Evolutionary conservation across 2,888 invertebrate genomes (phyloP), one percentile per base, ranked within the genome.

Genomic region (Gymnosoma rotundatum): DNA sequence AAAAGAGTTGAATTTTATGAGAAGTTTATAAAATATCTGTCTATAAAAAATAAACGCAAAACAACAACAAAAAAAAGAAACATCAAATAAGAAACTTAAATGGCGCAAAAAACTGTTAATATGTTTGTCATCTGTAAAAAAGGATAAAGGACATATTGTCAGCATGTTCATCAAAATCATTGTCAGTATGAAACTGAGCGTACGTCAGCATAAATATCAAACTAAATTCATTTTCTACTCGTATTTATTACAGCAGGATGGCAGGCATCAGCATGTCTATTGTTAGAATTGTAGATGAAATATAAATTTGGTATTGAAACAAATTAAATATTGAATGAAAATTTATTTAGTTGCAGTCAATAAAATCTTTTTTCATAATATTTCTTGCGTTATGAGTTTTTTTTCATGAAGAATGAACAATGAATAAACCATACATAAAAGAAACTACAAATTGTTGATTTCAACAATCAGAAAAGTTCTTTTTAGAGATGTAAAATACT

Each of bases 151-250:
- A 50, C 64, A 50, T 20, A 58, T 52, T 66, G 72, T 20, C 72
- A 72, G 48, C 48, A 32, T 61, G 61, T 38, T 63, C 56, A 54
- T 69, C 18, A 78, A 52, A 58, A 32, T 45, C 52, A 42, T 69
- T 63, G 50, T 56, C 81, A 56, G 38, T 61, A 20, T 16, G 14
- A 42, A 76, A 78, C 61, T 48, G 63, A 48, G 72, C 67, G 12
- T 50, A 78, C 83, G 78, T 83, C 78, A 83, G 83, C 83, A 72
- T 12, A 79, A 78, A 72, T 58, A 10, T 5, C 4, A 61, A 69
- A 42, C 18, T 45, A 52, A 45, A 61, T 16, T 48, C 60, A 10
- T 61, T 69, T 42, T 67, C 12, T 18, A 8, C 10, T 50, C 2
- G 1, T 2, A 50, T 32, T 9, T 18, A 16, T 38, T 10, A 21